Percentiles rank a stretch among this genome's conserved stretches.
phyloP scores from a whole-genome alignment of 2,797 vertebrate species.

The Semaprochilodus insignis region DNA sequence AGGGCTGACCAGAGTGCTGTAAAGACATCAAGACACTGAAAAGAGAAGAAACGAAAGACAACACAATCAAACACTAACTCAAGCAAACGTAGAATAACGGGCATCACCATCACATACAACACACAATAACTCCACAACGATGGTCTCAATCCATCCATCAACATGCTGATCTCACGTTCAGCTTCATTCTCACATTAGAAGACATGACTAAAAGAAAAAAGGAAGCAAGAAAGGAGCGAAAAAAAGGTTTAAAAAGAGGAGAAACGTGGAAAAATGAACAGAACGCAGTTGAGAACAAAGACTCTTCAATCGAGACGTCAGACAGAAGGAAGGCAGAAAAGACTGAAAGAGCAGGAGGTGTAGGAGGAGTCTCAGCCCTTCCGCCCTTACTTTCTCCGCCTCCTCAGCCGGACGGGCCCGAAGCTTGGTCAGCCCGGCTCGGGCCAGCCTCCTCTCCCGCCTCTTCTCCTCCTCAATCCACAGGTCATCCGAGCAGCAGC shows the following conservation, averaged over 20 bases:
- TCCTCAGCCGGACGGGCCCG: conserved; percentile 62
- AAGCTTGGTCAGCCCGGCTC: conserved; percentile 66
- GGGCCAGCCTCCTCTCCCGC: conserved; percentile 73
- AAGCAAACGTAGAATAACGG: too few species aligned
- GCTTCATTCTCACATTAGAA: background rate
- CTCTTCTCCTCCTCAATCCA: conserved; percentile 86
- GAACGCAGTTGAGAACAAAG: background rate
- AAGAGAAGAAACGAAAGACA: too few species aligned
- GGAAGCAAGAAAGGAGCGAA: background rate
- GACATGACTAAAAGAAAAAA: background rate
- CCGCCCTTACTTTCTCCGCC: conserved; percentile 81
- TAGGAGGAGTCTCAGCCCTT: background rate
- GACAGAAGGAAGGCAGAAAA: background rate
- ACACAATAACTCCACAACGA: too few species aligned
- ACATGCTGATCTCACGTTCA: background rate
- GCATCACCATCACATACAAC: too few species aligned
- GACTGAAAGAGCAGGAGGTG: conserved; percentile 41
- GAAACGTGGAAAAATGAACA: background rate
- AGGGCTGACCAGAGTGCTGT: too few species aligned
- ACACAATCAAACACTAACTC: too few species aligned
- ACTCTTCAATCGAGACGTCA: background rate
- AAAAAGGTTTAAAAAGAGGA: background rate
- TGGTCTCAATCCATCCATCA: too few species aligned
- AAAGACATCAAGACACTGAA: too few species aligned
- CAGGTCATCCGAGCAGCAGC: conserved; percentile 83